phyloP scores from a whole-genome alignment of 2,888 invertebrate species.

The Dysmachus trigonus region DNA sequence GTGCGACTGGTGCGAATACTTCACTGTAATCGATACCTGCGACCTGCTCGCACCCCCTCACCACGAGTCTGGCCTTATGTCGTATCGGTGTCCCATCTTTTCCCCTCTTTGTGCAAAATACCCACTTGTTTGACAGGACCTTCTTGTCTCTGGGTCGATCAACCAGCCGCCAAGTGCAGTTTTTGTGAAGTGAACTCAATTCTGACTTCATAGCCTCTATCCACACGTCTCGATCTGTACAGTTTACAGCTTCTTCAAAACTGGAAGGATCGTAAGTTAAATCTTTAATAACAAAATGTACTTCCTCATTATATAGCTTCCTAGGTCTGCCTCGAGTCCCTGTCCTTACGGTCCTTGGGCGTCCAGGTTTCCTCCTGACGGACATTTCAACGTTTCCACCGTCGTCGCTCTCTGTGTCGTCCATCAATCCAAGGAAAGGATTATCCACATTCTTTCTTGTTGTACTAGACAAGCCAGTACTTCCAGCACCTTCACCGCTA shows the following conservation, averaged over 20 bases:
- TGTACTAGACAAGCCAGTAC: too few relatives aligned
- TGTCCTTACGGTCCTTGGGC: background rate
- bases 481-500: too few relatives aligned
- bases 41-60: too few relatives aligned
- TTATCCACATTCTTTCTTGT: too few relatives aligned
- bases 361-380: too few relatives aligned
- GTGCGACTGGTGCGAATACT: background rate
- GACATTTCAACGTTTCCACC: background rate
- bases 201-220: slow-evolving; percentile 39
- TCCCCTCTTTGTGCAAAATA: slow-evolving; percentile 46
- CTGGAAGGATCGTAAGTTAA: too few relatives aligned
- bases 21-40: background rate
- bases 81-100: slow-evolving; percentile 26
- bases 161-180: slow-evolving; percentile 36
- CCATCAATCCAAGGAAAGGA: too few relatives aligned
- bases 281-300: background rate
- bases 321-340: background rate
- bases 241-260: too few relatives aligned
- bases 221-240: too few relatives aligned
- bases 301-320: background rate
- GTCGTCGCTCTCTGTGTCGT: background rate
- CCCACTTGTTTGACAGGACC: slow-evolving; percentile 46
- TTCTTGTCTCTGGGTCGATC: slow-evolving; percentile 22
- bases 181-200: slow-evolving; percentile 28
- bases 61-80: background rate